Evolutionary conservation across 2,888 invertebrate genomes (phyloP).

Genomic region (Mechanitis mazaeus): DNA sequence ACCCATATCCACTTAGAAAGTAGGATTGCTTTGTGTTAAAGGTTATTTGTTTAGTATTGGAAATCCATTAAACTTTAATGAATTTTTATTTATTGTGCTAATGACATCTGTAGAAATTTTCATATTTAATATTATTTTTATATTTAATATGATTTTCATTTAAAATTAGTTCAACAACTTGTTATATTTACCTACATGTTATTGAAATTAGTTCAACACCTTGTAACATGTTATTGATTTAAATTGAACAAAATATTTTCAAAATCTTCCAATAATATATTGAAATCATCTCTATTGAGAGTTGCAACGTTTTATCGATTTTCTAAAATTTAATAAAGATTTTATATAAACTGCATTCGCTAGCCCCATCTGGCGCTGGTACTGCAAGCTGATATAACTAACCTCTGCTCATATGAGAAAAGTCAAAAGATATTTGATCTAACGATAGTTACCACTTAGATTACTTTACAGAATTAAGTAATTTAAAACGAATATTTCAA

Average conservation of each 20-base stretch:
- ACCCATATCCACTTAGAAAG: neutral
- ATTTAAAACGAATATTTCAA: neutral
- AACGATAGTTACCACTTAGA: no score
- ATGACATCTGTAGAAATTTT: no score
- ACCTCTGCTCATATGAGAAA: no score
- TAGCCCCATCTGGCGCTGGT: neutral
- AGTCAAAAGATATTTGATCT: no score
- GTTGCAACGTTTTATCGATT: neutral
- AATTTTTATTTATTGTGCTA: no score
- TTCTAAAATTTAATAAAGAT: conserved; percentile 5
- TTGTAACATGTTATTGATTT: no score
- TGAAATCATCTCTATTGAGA: neutral
- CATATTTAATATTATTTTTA: no score
- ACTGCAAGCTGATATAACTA: neutral
- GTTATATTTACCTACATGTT: no score
- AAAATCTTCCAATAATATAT: neutral
- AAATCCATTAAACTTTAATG: neutral
- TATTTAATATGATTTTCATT: no score
- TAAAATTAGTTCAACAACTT: no score
- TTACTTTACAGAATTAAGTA: neutral
- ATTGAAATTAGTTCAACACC: no score
- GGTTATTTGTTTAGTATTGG: neutral
- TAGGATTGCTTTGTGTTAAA: neutral
- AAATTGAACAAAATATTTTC: neutral
- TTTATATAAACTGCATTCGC: conserved; percentile 4